A percentile compares a stretch with the other conserved stretches of the same genome.
Evolutionary conservation across 2,797 vertebrate genomes (phyloP).

Genomic region (Neosilurus hyrtlii): DNA sequence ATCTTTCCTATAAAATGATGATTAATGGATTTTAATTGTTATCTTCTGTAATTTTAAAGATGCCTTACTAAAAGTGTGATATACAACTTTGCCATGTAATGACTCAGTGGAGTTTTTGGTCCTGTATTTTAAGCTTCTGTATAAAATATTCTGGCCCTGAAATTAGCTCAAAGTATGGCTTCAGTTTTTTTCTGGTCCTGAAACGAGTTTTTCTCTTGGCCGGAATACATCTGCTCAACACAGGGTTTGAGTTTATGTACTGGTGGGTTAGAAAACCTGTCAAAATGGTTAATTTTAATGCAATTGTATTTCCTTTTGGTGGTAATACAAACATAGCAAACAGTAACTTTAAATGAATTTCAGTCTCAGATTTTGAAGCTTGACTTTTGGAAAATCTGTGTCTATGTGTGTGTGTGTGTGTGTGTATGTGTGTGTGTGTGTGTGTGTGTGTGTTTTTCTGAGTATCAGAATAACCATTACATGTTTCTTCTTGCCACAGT

Average conservation of each 20-base stretch:
- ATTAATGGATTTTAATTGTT: background rate
- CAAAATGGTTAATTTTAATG: no score
- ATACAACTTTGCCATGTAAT: background rate
- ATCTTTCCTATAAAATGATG: background rate
- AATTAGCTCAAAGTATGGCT: background rate
- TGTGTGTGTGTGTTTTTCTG: background rate
- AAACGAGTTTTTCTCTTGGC: background rate
- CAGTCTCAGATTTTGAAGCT: background rate
- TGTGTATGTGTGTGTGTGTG: background rate
- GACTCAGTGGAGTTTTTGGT: background rate
- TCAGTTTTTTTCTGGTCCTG: slow-evolving; percentile 4
- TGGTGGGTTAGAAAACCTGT: background rate
- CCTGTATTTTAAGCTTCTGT: background rate
- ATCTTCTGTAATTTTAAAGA: background rate
- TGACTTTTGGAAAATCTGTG: no score
- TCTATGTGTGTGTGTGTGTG: background rate
- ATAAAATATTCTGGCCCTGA: background rate
- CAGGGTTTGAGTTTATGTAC: background rate
- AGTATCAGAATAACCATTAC: background rate
- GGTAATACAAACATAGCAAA: background rate
- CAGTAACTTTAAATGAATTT: background rate
- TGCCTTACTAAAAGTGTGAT: background rate
- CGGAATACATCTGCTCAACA: background rate
- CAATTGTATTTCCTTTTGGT: background rate
- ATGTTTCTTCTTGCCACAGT: slow-evolving; percentile 64